Evolutionary conservation across 2,113 vertebrate genomes (phyloP).

Genomic region (Brachionichthys hirsutus): DNA sequence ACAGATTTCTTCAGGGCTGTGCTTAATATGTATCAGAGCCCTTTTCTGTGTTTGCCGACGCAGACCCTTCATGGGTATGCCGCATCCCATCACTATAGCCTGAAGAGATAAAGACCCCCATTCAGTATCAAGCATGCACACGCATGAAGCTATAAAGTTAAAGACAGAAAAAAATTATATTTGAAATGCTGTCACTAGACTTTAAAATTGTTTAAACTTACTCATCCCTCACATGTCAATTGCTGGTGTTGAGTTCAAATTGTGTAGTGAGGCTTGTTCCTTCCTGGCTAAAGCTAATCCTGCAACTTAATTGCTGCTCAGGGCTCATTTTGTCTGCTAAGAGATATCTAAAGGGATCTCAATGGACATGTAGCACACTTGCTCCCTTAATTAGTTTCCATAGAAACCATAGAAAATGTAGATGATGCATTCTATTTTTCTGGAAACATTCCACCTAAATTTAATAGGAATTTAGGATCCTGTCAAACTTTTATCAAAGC

Average conservation of each 20-base stretch:
- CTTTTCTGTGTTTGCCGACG: slow-evolving; percentile 46
- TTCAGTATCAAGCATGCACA: slow-evolving; percentile 8
- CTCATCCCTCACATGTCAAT: slow-evolving; percentile 37
- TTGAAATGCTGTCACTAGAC: slow-evolving; percentile 45
- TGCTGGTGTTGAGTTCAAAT: slow-evolving; percentile 40
- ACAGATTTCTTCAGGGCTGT: slow-evolving; percentile 54
- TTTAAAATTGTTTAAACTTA: slow-evolving; percentile 42
- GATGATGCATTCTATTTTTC: slow-evolving; percentile 6
- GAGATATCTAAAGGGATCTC: slow-evolving; percentile 67
- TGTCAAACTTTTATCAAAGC: too few relatives aligned
- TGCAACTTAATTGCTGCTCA: slow-evolving; percentile 66
- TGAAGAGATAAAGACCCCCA: slow-evolving; percentile 43
- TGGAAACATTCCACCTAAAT: slow-evolving; percentile 19
- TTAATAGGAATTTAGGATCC: too few relatives aligned
- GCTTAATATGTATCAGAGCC: slow-evolving; percentile 69
- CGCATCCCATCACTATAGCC: slow-evolving; percentile 39
- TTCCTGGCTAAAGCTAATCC: slow-evolving; percentile 42
- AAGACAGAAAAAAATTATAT: slow-evolving; percentile 19
- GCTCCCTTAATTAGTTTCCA: slow-evolving; percentile 64
- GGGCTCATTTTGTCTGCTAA: slow-evolving; percentile 43
- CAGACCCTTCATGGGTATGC: slow-evolving; percentile 23
- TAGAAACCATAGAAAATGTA: slow-evolving; percentile 68
- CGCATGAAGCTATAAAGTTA: slow-evolving; percentile 31
- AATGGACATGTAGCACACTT: slow-evolving; percentile 52
- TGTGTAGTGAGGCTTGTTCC: slow-evolving; percentile 19